Evolutionary conservation across 2,113 vertebrate species (phyloP).

Genomic region (Hemibagrus wyckioides): DNA sequence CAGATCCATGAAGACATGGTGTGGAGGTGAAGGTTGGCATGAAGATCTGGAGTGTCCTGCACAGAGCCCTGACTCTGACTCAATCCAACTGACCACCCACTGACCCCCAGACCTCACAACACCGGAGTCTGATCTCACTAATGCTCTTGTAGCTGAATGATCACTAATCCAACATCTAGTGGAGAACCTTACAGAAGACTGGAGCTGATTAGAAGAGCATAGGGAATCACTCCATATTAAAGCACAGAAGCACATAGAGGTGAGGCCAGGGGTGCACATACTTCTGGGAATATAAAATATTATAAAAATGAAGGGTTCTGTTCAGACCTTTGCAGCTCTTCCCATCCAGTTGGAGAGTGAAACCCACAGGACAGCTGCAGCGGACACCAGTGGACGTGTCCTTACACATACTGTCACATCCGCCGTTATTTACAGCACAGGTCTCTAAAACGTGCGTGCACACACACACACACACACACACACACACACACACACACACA

Average conservation of each 20-base stretch:
- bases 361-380: slow-evolving; percentile 94
- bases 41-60: not conserved
- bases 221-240: not conserved
- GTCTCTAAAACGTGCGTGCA: slow-evolving; percentile 80
- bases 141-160: not conserved
- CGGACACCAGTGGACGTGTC: slow-evolving; percentile 96
- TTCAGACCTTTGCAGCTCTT: slow-evolving; percentile 93
- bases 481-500: slow-evolving; percentile 5
- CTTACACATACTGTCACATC: slow-evolving; percentile 96
- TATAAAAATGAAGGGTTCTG: not conserved
- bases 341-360: slow-evolving; percentile 90
- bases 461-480: slow-evolving; percentile 1
- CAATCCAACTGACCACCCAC: not conserved
- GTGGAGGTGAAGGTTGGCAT: not conserved
- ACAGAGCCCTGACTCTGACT: not conserved
- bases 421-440: slow-evolving; percentile 93
- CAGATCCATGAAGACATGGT: not conserved
- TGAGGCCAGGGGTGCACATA: not conserved
- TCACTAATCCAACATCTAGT: not conserved
- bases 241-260: not conserved
- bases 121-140: not conserved
- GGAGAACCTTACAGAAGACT: not conserved
- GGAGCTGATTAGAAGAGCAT: not conserved
- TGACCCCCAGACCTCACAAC: too few relatives aligned
- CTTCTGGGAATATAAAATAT: not conserved